phyloP scores from a whole-genome alignment of 1,140 invertebrate genomes.

The Bombus impatiens region DNA sequence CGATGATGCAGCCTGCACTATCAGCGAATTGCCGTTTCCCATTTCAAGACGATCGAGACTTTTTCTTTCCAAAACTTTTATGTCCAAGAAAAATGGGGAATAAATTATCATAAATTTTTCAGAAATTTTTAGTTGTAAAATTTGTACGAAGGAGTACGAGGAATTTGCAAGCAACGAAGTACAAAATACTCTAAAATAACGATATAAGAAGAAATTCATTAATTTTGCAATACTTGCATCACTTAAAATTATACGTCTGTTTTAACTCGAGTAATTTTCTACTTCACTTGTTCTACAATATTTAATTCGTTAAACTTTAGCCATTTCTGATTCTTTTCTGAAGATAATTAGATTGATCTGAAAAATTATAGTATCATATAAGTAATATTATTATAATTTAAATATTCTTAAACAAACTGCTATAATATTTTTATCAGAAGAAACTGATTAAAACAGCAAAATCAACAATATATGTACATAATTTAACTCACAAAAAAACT shows the following conservation, averaged over 20 bases:
- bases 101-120: background rate
- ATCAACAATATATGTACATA: no score
- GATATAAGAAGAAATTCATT: background rate
- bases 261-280: background rate
- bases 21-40: slow-evolving; percentile 7
- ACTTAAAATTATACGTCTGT: background rate
- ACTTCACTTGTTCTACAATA: background rate
- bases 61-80: background rate
- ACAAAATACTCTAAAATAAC: background rate
- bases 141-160: background rate
- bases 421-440: no score
- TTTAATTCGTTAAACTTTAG: background rate
- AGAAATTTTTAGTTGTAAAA: background rate
- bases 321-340: background rate
- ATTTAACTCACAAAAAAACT: background rate
- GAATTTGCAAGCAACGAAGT: background rate
- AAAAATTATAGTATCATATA: no score
- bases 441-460: no score
- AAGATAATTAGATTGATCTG: background rate
- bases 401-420: no score
- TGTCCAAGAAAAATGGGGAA: background rate
- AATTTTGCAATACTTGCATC: slow-evolving; percentile 10
- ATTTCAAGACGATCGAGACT: no score
- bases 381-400: no score
- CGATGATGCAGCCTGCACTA: slow-evolving; percentile 26